Evolutionary conservation across 2,113 vertebrate species (phyloP).

Genomic region (Chloropsis cyanopogon): DNA sequence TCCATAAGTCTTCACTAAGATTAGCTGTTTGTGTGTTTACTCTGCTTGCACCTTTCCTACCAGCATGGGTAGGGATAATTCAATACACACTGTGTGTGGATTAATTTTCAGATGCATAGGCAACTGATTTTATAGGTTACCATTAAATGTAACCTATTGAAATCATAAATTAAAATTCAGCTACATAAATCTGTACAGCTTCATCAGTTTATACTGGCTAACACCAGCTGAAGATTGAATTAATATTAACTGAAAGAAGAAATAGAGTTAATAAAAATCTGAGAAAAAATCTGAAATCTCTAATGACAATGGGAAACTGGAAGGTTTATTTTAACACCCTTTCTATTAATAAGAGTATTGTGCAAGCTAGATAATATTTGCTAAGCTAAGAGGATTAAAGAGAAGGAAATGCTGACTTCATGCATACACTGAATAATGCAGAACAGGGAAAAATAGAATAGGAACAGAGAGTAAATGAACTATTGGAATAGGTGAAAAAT

Average conservation of each 20-base stretch:
- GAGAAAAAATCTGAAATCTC: neutral
- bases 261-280: constrained; percentile 11
- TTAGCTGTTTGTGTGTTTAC: neutral
- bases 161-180: neutral
- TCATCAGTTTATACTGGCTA: neutral
- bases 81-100: neutral
- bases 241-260: neutral
- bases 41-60: neutral
- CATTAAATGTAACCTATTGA: neutral
- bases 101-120: neutral
- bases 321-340: neutral
- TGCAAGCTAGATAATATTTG: neutral
- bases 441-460: neutral
- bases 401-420: neutral
- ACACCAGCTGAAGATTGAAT: neutral
- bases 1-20: neutral
- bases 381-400: neutral
- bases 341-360: neutral
- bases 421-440: neutral
- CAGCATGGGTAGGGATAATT: neutral
- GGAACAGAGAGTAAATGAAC: neutral
- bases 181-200: neutral
- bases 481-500: neutral
- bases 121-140: neutral
- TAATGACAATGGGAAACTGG: neutral